A percentile compares a stretch with the other conserved stretches of the same genome.
These are phyloP conservation scores for Thripadectes ignobilis DNA, from an alignment of 2,797 vertebrate genomes.

Conservation along the genomic window DNA sequence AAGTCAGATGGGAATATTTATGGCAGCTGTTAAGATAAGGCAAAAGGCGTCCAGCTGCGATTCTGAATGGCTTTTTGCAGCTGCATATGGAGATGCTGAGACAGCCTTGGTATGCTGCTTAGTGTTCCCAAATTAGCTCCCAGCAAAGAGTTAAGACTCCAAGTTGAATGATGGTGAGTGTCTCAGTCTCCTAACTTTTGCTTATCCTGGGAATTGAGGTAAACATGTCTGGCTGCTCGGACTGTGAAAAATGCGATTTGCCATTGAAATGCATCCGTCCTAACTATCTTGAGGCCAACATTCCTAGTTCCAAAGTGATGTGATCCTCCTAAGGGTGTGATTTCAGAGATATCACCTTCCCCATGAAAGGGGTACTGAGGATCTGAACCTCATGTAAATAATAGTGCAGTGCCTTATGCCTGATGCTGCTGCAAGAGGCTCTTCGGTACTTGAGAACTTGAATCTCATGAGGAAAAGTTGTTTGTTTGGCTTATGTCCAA, in stretches of 20 bases:
- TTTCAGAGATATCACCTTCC: background rate
- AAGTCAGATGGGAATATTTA: slow-evolving; percentile 31
- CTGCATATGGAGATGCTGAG: background rate
- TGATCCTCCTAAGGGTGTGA: slow-evolving; percentile 33
- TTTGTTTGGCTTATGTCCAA: slow-evolving; percentile 4
- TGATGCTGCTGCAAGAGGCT: background rate
- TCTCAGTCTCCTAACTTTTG: slow-evolving; percentile 14
- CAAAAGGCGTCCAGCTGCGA: slow-evolving; percentile 4
- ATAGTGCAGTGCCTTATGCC: background rate
- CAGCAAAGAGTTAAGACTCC: slow-evolving; percentile 22
- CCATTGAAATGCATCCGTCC: slow-evolving; percentile 17
- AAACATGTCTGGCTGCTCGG: background rate
- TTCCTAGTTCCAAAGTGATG: background rate
- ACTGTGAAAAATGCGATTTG: slow-evolving; percentile 32
- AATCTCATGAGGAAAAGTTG: slow-evolving; percentile 4
- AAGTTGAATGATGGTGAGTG: background rate
- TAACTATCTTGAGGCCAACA: slow-evolving; percentile 38
- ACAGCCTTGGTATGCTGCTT: background rate
- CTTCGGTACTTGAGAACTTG: background rate
- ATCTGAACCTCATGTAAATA: background rate
- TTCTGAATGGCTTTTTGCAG: slow-evolving; percentile 36
- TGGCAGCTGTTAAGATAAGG: slow-evolving; percentile 35
- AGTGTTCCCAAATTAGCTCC: slow-evolving; percentile 33
- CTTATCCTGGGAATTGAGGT: slow-evolving; percentile 41
- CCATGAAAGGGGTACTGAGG: background rate